Evolutionary conservation across 2,888 invertebrate genomes (phyloP).

Genomic region (Loripinus fragilis): DNA sequence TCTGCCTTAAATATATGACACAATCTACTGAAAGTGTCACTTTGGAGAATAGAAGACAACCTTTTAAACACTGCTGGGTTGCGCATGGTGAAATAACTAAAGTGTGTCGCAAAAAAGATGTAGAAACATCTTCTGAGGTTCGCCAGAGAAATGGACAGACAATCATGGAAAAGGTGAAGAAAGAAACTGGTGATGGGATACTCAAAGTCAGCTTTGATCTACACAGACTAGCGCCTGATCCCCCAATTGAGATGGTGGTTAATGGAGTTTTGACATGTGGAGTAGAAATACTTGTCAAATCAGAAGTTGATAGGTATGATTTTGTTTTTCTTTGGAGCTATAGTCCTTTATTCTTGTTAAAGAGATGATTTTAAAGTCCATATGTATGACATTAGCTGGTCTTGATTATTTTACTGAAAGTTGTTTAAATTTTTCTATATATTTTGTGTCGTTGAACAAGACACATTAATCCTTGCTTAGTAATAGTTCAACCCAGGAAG

Average conservation of each 20-base stretch:
- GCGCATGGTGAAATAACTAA: constrained; percentile 41
- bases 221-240: constrained; percentile 23
- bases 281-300: constrained; percentile 36
- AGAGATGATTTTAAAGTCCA: too few relatives aligned
- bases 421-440: too few relatives aligned
- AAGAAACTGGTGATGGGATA: constrained; percentile 19
- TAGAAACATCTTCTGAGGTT: background rate
- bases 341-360: too few relatives aligned
- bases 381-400: too few relatives aligned
- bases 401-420: too few relatives aligned
- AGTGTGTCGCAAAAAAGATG: constrained; percentile 10
- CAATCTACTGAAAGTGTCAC: background rate
- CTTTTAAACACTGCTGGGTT: constrained; percentile 27
- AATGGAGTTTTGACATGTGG: constrained; percentile 7
- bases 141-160: background rate
- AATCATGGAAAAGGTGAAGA: background rate
- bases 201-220: constrained; percentile 35
- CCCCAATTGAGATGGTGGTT: background rate
- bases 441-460: too few relatives aligned
- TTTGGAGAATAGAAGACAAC: background rate
- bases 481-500: too few relatives aligned
- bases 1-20: background rate
- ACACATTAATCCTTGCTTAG: too few relatives aligned
- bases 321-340: too few relatives aligned
- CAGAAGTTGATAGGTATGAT: constrained; percentile 29